phyloP scores from a whole-genome alignment of 2,113 vertebrate species.

The Anarhynchus alexandrinus region DNA sequence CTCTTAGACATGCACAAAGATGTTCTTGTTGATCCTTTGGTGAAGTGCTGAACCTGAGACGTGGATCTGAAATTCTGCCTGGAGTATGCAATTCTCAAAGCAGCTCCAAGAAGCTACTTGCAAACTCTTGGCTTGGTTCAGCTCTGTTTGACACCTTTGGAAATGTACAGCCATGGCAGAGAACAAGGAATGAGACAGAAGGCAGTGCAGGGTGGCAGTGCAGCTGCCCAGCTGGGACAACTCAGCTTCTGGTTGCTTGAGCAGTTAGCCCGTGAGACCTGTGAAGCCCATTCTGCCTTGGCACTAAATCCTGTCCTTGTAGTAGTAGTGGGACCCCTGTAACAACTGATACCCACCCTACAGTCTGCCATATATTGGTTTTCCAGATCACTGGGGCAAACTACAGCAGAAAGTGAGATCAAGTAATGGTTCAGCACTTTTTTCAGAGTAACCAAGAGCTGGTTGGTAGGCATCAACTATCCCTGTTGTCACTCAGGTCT shows the following conservation, averaged over 20 bases:
- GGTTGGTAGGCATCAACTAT: not conserved
- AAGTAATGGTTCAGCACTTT: not conserved
- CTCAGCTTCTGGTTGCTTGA: not conserved
- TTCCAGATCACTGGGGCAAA: not conserved
- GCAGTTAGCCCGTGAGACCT: not conserved
- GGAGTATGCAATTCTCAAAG: not conserved
- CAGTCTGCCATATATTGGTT: not conserved
- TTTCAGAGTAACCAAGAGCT: not conserved
- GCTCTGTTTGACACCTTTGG: not conserved
- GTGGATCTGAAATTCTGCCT: not conserved
- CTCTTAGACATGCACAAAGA: not conserved
- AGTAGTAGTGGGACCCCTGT: not conserved
- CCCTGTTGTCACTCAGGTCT: not conserved
- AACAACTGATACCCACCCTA: not conserved
- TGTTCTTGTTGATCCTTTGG: not conserved
- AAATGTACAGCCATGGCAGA: not conserved
- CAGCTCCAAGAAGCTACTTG: not conserved
- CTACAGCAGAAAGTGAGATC: not conserved
- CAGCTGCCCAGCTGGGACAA: not conserved
- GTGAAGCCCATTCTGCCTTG: not conserved
- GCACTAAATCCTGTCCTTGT: not conserved
- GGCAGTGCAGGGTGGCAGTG: not conserved
- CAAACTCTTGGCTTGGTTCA: not conserved
- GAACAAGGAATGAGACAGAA: not conserved
- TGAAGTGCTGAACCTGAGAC: not conserved